A percentile compares a stretch with the other conserved stretches of the same genome.
These are phyloP conservation scores for Gnathonemus longibarbis DNA, from an alignment of 2,113 vertebrate genomes.

Conservation along the genomic window DNA sequence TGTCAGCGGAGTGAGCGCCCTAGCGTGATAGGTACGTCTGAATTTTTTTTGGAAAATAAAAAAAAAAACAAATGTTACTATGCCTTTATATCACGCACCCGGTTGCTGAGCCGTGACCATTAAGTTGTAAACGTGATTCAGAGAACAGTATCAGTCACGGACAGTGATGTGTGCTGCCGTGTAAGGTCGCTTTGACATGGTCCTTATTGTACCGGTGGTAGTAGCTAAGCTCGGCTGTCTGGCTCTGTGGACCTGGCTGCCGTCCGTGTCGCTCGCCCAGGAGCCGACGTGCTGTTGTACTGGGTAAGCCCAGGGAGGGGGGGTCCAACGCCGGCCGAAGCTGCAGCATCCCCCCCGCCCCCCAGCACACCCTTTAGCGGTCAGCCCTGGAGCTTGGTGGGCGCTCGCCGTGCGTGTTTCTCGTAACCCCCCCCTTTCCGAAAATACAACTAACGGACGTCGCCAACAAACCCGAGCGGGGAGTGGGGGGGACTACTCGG, in stretches of 20 bases:
- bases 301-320: no score
- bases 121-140: background rate
- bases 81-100: constrained; percentile 24
- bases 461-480: background rate
- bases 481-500: background rate
- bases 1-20: constrained; percentile 39
- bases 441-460: background rate
- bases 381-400: background rate
- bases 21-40: constrained; percentile 46
- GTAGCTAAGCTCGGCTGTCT: background rate
- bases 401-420: background rate
- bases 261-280: background rate
- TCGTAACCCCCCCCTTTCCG: background rate
- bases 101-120: background rate
- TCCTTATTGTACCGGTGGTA: constrained; percentile 13
- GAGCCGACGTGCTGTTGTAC: background rate
- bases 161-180: background rate
- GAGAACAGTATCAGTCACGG: background rate
- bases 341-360: background rate
- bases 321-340: background rate
- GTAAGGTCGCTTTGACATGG: constrained; percentile 11
- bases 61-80: constrained; percentile 20
- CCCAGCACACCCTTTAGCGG: background rate
- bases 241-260: background rate
- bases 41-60: background rate